Conservation (phyloP, 2,888 invertebrate genomes). For the Zhuqinia jingwanae region DNA sequence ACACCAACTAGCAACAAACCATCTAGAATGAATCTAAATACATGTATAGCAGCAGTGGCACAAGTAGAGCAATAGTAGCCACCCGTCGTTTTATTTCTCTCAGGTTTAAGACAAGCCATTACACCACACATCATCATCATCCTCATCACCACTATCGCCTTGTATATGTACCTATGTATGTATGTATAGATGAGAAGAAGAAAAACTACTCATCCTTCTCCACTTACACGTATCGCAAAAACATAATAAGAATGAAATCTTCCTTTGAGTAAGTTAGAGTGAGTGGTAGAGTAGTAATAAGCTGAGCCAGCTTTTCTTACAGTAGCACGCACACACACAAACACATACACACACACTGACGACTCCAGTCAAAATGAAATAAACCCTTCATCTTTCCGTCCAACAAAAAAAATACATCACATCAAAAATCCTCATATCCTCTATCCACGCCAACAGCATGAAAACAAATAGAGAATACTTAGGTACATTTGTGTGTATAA, state of each 20-base stretch:
- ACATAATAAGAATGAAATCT: background rate
- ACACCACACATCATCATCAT: background rate
- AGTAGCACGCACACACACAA: background rate
- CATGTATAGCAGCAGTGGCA: too few relatives aligned
- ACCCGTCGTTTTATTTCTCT: background rate
- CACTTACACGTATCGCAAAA: background rate
- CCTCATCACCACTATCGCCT: background rate
- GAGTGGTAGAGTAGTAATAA: background rate
- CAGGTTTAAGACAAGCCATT: background rate
- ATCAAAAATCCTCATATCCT: background rate
- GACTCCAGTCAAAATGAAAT: too few relatives aligned
- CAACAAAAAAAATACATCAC: too few relatives aligned
- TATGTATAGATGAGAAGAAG: too few relatives aligned
- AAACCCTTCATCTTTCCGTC: conserved; percentile 1
- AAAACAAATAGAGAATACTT: background rate
- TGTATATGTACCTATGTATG: background rate
- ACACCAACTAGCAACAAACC: background rate
- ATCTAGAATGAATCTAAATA: too few relatives aligned
- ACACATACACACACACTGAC: too few relatives aligned
- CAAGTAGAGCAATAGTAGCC: background rate
- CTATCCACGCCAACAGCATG: too few relatives aligned
- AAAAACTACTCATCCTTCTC: background rate
- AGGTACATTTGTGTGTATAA: too few relatives aligned
- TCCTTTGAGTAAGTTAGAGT: background rate
- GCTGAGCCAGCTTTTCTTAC: background rate